These are phyloP conservation scores for Trachelus tabidus DNA, from an alignment of 2,888 invertebrate species.

Conservation along the genomic window DNA sequence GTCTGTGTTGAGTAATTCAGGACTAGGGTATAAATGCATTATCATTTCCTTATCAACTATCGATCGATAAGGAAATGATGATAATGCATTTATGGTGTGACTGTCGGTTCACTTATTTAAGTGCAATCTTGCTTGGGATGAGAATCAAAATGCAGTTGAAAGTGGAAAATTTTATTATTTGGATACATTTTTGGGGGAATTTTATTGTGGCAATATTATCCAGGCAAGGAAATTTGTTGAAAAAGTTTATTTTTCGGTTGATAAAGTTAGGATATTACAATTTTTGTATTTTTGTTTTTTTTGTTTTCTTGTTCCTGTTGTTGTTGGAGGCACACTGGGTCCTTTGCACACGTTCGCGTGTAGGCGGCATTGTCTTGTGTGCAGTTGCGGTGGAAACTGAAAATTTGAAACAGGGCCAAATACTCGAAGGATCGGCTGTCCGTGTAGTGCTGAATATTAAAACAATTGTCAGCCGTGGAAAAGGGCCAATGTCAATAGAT, in stretches of 20 bases:
- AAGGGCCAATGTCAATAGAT: slow-evolving; percentile 36
- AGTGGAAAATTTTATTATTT: not conserved
- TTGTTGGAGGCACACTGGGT: not conserved
- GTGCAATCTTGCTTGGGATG: not conserved
- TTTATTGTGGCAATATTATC: no score
- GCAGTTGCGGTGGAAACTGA: not conserved
- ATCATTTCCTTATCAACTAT: not conserved
- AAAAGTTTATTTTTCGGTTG: no score
- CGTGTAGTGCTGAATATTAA: slow-evolving; percentile 27
- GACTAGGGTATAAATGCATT: not conserved
- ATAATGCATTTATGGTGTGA: not conserved
- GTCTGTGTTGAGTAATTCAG: not conserved
- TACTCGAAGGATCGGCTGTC: slow-evolving; percentile 21
- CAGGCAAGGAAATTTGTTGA: no score
- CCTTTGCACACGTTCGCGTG: not conserved
- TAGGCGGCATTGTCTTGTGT: not conserved
- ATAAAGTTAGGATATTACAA: no score
- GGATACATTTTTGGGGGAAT: not conserved
- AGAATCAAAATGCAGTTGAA: not conserved
- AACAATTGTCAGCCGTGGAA: slow-evolving; percentile 37
- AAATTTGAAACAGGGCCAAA: slow-evolving; percentile 42
- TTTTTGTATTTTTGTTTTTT: not conserved
- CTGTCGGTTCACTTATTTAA: not conserved
- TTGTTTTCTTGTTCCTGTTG: not conserved
- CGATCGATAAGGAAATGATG: no score